phyloP scores from a whole-genome alignment of 2,888 invertebrate species.

The Phalera bucephala region DNA sequence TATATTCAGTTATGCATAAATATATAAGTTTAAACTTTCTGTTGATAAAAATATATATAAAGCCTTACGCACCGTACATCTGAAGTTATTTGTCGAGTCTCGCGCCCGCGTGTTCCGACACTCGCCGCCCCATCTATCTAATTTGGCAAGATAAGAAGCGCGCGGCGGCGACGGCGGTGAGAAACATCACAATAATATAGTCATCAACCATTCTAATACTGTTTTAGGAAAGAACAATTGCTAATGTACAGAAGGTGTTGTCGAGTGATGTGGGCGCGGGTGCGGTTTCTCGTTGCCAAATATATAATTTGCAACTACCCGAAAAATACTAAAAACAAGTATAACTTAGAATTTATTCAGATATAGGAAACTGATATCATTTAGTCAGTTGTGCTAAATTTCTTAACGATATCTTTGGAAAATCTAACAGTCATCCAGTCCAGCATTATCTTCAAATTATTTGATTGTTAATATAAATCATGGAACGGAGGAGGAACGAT shows the following conservation, averaged over 20 bases:
- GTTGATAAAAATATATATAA: too few species aligned
- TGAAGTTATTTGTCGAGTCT: background rate
- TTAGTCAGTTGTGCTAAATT: too few species aligned
- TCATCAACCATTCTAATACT: conserved; percentile 73
- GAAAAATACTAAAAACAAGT: background rate
- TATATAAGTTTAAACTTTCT: too few species aligned
- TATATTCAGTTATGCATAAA: too few species aligned
- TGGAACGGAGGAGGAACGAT: too few species aligned
- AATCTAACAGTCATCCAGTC: too few species aligned
- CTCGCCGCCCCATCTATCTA: conserved; percentile 38
- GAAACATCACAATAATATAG: conserved; percentile 63
- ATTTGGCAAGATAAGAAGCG: conserved; percentile 66
- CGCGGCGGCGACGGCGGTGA: conserved; percentile 53
- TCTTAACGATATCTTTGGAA: too few species aligned
- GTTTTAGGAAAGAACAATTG: conserved; percentile 61
- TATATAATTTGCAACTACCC: background rate
- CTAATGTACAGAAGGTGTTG: conserved; percentile 77
- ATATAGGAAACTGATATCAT: too few species aligned
- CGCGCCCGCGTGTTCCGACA: conserved; percentile 23
- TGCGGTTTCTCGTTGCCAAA: conserved; percentile 14
- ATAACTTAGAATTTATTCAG: too few species aligned
- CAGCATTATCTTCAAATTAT: too few species aligned
- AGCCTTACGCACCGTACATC: background rate
- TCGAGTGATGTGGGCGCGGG: conserved; percentile 41
- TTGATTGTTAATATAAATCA: too few species aligned